A percentile compares a stretch with the other conserved stretches of the same genome.
Conservation (phyloP, 2,113 vertebrate genomes). For the Petaurus breviceps region DNA sequence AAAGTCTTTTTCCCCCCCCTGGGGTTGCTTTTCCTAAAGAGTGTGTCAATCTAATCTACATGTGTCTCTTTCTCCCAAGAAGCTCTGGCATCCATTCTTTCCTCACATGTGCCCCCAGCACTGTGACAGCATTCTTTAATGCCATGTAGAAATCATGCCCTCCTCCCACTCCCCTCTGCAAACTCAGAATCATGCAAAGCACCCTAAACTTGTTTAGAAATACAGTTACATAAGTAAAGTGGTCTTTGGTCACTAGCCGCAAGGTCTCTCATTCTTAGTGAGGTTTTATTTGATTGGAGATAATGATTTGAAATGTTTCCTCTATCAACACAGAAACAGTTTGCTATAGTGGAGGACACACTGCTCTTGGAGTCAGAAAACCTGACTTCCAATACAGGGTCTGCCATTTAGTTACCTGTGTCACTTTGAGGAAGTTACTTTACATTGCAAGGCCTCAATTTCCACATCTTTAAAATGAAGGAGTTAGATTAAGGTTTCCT, state of each 20-base stretch:
- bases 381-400: background rate
- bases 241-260: background rate
- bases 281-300: background rate
- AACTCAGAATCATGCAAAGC: background rate
- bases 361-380: background rate
- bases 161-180: background rate
- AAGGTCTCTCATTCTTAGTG: background rate
- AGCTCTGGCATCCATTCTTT: background rate
- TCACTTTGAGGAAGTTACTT: background rate
- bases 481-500: background rate
- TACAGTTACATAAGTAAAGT: background rate
- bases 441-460: background rate
- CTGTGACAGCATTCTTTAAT: background rate
- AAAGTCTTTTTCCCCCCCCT: background rate
- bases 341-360: background rate
- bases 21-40: background rate
- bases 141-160: background rate
- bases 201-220: background rate
- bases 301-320: background rate
- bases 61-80: background rate
- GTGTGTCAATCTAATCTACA: background rate
- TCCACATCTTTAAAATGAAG: background rate
- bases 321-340: background rate
- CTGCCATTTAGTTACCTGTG: background rate
- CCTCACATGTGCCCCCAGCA: background rate